phyloP scores from a whole-genome alignment of 2,113 vertebrate species.

The Isichthys henryi region DNA sequence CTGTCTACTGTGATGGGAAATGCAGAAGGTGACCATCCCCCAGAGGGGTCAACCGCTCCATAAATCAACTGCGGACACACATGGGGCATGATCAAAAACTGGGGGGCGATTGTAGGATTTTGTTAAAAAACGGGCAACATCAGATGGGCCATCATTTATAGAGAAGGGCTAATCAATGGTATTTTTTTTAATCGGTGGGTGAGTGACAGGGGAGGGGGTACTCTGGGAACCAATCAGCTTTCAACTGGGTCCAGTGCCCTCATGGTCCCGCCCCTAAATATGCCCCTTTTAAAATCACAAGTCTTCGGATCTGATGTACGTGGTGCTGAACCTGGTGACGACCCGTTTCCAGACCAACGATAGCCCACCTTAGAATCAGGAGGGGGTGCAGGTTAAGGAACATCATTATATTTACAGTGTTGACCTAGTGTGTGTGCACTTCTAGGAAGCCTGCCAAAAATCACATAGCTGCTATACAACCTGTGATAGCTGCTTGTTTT shows the following conservation, averaged over 20 bases:
- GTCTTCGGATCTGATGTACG: neutral
- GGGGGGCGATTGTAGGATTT: neutral
- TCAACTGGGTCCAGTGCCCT: neutral
- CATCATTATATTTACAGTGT: neutral
- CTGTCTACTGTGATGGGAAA: neutral
- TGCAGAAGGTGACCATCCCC: neutral
- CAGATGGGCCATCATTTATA: neutral
- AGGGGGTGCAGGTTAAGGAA: neutral
- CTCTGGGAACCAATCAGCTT: neutral
- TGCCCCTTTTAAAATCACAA: neutral
- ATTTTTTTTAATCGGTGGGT: neutral
- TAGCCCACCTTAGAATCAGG: neutral
- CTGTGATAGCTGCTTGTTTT: neutral
- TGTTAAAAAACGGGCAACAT: neutral
- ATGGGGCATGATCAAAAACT: neutral
- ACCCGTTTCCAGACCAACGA: neutral
- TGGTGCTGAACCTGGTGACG: neutral
- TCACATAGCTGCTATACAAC: conserved; percentile 18
- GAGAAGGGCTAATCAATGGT: neutral
- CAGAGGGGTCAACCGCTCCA: neutral
- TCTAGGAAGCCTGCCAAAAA: neutral
- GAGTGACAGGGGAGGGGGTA: neutral
- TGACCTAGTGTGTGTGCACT: neutral
- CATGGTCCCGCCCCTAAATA: neutral
- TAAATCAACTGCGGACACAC: conserved; percentile 14